A percentile compares a stretch with the other conserved stretches of the same genome.
Evolutionary conservation across 2,888 invertebrate genomes (phyloP).

Genomic region (Prosapia bicincta): DNA sequence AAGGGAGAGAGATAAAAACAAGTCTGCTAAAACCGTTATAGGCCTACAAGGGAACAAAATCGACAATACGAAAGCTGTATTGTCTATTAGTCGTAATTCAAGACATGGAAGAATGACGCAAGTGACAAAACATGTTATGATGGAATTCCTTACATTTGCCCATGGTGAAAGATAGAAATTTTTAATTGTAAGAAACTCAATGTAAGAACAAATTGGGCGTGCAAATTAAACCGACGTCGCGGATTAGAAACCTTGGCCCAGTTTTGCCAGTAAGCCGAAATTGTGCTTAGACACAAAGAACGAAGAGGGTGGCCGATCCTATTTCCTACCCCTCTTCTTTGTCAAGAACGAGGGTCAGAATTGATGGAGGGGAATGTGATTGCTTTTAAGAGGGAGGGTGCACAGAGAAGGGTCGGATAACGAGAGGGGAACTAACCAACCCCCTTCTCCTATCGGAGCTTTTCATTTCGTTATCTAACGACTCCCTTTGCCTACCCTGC

Average conservation of each 20-base stretch:
- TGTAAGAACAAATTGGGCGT: no score
- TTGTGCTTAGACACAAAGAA: neutral
- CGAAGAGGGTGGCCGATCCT: neutral
- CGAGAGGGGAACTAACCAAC: neutral
- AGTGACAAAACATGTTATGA: no score
- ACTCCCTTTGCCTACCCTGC: neutral
- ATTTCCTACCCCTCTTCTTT: slow-evolving; percentile 1
- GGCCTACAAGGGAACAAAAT: no score
- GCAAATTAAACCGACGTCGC: no score
- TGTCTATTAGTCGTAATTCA: no score
- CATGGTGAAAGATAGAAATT: no score
- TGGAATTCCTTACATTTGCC: no score
- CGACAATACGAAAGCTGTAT: no score
- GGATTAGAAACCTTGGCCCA: neutral
- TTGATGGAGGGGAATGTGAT: slow-evolving; percentile 2
- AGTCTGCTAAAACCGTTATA: no score
- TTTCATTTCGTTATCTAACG: neutral
- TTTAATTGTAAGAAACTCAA: no score
- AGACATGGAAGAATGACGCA: no score
- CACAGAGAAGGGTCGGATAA: neutral
- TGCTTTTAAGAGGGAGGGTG: neutral
- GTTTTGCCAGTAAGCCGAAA: neutral
- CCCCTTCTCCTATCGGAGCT: neutral
- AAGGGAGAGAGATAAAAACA: no score
- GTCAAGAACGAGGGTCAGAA: slow-evolving; percentile 2